Conservation (phyloP, 2,113 vertebrate genomes). For the Carollia perspicillata region DNA sequence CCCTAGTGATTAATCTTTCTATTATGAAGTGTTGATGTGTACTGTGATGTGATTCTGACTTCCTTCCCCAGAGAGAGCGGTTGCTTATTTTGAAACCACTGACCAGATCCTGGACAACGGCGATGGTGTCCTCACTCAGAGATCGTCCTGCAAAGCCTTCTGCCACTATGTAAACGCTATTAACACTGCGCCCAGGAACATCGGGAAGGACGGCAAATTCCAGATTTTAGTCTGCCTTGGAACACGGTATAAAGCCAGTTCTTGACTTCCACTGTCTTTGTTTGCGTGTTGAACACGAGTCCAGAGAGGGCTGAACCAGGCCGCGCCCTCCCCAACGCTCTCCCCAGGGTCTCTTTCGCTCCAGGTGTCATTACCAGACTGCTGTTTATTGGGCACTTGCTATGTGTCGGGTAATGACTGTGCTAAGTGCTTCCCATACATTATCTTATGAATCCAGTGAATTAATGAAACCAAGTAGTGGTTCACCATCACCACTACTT, state of each 20-base stretch:
- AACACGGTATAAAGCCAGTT: slow-evolving; percentile 84
- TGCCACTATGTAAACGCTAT: slow-evolving; percentile 94
- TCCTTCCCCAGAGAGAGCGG: slow-evolving; percentile 86
- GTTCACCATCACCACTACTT: background rate
- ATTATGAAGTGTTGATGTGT: background rate
- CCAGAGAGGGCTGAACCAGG: background rate
- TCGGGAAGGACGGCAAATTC: slow-evolving; percentile 98
- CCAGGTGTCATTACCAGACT: background rate
- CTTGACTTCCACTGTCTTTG: background rate
- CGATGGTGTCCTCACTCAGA: slow-evolving; percentile 84
- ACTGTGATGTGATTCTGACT: slow-evolving; percentile 2
- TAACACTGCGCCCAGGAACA: slow-evolving; percentile 91
- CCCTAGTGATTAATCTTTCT: background rate
- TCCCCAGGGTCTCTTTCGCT: background rate
- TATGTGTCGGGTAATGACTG: background rate
- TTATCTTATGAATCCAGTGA: background rate
- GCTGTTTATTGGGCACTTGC: background rate
- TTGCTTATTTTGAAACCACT: slow-evolving; percentile 90
- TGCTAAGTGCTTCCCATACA: background rate
- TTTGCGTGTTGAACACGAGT: background rate
- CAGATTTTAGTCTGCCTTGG: slow-evolving; percentile 97
- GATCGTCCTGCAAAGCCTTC: slow-evolving; percentile 87
- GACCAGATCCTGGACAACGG: slow-evolving; percentile 91
- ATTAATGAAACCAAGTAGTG: too few relatives aligned
- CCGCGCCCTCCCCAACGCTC: background rate